Percentiles rank a stretch among this genome's conserved stretches.
These are phyloP conservation scores for Tenthredo distinguenda DNA, from an alignment of 2,888 invertebrate species.

Conservation along the genomic window DNA sequence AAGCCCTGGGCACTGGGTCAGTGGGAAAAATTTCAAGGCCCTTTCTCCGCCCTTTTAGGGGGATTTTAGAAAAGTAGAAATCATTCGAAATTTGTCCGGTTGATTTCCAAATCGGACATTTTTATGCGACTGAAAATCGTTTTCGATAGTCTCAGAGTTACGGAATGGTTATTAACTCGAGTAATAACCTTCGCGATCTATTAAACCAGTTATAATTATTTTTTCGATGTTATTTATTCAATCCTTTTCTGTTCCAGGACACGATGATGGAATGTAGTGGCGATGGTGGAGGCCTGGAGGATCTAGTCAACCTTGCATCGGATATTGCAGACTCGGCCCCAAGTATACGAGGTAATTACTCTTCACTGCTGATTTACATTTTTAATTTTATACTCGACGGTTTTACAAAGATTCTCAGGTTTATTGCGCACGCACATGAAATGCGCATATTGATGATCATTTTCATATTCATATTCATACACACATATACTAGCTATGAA, in stretches of 20 bases:
- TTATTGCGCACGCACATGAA: background rate
- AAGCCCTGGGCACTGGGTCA: slow-evolving; percentile 60
- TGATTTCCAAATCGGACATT: background rate
- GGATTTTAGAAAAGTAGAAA: background rate
- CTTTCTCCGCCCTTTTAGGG: background rate
- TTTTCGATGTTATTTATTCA: background rate
- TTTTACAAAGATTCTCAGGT: background rate
- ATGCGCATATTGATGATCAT: background rate
- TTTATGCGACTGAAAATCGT: background rate
- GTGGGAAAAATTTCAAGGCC: slow-evolving; percentile 55
- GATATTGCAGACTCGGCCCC: slow-evolving; percentile 66
- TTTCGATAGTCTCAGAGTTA: background rate
- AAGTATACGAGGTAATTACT: slow-evolving; percentile 70
- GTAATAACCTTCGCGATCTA: background rate
- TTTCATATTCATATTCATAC: background rate
- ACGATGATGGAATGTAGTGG: slow-evolving; percentile 73
- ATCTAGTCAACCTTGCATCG: slow-evolving; percentile 66
- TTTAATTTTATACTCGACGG: background rate
- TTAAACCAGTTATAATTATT: background rate
- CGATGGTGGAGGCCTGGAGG: slow-evolving; percentile 67
- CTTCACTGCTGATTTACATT: background rate
- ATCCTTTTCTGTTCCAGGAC: slow-evolving; percentile 63
- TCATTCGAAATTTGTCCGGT: background rate
- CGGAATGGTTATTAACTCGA: background rate
- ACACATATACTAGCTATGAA: background rate